Percentiles rank a stretch among this genome's conserved stretches.
Conservation (phyloP, 92 coral and sea anemone genomes). For the Epizoanthus rinbou region DNA sequence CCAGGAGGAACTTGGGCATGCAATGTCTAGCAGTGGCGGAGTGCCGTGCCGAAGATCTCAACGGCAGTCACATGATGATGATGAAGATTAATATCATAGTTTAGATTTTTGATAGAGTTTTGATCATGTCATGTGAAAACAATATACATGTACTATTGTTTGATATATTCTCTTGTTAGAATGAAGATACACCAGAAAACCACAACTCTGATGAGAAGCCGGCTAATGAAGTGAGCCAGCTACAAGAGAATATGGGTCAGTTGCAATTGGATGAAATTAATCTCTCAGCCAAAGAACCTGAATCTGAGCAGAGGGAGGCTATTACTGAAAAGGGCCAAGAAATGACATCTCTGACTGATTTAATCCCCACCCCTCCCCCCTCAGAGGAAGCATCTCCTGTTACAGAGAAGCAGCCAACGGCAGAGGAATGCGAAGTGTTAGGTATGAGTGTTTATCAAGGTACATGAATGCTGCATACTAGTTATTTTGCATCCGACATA, state of each 20-base stretch:
- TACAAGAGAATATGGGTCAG: conserved; percentile 61
- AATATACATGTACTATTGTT: too few species aligned
- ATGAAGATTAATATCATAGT: too few species aligned
- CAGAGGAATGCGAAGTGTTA: conserved; percentile 1
- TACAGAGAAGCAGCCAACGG: conserved; percentile 1
- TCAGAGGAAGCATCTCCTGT: conserved; percentile 75
- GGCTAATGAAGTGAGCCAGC: conserved; percentile 47
- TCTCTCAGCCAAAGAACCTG: conserved; percentile 2
- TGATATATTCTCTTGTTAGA: conserved; percentile 17
- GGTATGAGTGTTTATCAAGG: not conserved
- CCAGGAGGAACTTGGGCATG: too few species aligned
- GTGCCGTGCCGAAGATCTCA: too few species aligned
- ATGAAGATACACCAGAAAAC: conserved; percentile 13
- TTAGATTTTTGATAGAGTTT: too few species aligned
- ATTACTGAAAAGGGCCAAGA: not conserved
- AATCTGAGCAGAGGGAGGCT: conserved; percentile 1
- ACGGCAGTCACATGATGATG: too few species aligned
- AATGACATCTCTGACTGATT: conserved; percentile 55
- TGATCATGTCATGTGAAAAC: too few species aligned
- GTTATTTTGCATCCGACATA: too few species aligned
- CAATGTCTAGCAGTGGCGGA: too few species aligned
- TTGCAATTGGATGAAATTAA: conserved; percentile 52
- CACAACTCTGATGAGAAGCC: conserved; percentile 37
- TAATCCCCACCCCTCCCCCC: conserved; percentile 88
- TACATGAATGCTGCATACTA: too few species aligned